These are phyloP conservation scores for Mobula hypostoma DNA, from an alignment of 2,113 vertebrate species.

Conservation along the genomic window DNA sequence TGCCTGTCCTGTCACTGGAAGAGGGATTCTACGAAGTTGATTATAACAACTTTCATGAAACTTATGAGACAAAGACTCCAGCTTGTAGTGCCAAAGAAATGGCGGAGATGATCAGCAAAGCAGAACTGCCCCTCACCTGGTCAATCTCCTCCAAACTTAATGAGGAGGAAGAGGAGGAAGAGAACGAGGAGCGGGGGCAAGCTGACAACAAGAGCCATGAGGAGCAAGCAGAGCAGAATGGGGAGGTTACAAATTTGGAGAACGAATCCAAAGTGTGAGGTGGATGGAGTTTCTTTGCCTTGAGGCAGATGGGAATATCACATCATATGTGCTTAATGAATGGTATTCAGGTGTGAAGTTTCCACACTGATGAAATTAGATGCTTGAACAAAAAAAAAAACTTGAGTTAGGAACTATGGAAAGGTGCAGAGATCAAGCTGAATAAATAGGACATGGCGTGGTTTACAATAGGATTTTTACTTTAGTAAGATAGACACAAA, in stretches of 20 bases:
- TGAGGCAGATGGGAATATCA: neutral
- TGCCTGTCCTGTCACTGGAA: constrained; percentile 87
- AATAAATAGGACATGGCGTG: neutral
- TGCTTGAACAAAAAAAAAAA: neutral
- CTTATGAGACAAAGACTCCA: constrained; percentile 92
- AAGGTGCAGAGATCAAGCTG: neutral
- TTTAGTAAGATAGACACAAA: constrained; percentile 10
- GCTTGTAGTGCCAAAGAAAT: constrained; percentile 85
- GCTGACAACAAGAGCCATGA: constrained; percentile 55
- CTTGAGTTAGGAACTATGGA: neutral
- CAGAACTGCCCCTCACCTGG: constrained; percentile 83
- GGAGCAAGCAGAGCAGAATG: constrained; percentile 76
- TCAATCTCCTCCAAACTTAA: constrained; percentile 87
- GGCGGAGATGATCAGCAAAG: constrained; percentile 66
- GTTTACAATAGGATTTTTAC: constrained; percentile 11
- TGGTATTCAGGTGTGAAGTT: constrained; percentile 46
- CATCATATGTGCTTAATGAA: constrained; percentile 38
- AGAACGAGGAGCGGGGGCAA: constrained; percentile 56
- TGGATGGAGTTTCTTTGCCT: constrained; percentile 55
- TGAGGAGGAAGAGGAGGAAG: constrained; percentile 73
- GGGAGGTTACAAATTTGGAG: constrained; percentile 85
- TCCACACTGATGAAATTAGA: constrained; percentile 39
- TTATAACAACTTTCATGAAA: constrained; percentile 96
- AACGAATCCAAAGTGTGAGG: constrained; percentile 88
- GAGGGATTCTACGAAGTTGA: constrained; percentile 97